Base-by-base conservation (phyloP, 2,797 vertebrate species). In the Aeoliscus strigatus region DNA sequence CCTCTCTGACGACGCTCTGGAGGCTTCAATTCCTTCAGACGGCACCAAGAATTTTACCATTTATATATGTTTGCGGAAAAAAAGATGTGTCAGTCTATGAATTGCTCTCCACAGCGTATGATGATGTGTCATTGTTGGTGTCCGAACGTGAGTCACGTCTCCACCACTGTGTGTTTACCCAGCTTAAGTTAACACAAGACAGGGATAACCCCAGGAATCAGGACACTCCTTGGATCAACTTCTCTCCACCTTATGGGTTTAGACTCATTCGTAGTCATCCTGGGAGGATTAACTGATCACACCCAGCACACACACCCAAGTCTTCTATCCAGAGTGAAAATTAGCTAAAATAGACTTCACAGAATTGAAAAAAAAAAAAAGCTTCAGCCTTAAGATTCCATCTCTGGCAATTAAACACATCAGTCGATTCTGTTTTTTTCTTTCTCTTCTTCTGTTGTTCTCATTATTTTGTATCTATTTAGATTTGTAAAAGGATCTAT, bases 171-270 rank as follows among this genome's bases (percentile, higher is more conserved):
- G 2, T 81, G 73, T 82, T 82, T 81, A 56, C 43, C n/a, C 3
- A 66, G 56, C 51, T 46, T 67, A 48, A 13, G 23, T n/a, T 30
- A 51, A 67, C 57, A 67, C 23, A 34, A 63, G 49, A 63, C 55
- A 56, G 66, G 78, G 74, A 74, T 71, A 73, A 79, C 72, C 72
- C 59, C 14, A 2, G 30, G 52, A 75, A 49, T 71, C 32, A 43
- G 30, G 63, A 76, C 75, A 74, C 80, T 74, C 76, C 80, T 81
- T 85, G 39, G 58, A 51, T 44, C 63, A 81, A 83, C 73, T 61
- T 69, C 13, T 68, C 46, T 37, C 54, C 37, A 49, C 58, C 63
- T 66, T 48, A 39, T 12, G 36, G 64, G 46, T 64, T 71, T 66
- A 45, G 57, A 31, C 6, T 58, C 59, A 38, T 57, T 43, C 55